phyloP scores from a whole-genome alignment of 2,797 vertebrate species.

The Leptoclinus maculatus region DNA sequence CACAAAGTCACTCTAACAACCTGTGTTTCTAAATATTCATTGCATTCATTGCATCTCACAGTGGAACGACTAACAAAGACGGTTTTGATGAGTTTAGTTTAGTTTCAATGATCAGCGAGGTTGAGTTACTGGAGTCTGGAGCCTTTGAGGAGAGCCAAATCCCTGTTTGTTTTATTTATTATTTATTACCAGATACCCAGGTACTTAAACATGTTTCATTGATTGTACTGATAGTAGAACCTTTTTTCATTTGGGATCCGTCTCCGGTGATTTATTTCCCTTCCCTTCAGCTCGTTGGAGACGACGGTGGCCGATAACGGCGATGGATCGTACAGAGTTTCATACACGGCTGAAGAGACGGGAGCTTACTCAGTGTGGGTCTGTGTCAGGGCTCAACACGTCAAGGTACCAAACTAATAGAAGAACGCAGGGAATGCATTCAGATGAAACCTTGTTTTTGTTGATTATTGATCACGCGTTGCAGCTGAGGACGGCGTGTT shows the following conservation, averaged over 20 bases:
- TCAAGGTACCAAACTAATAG: slow-evolving; percentile 83
- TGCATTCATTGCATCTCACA: too few species aligned
- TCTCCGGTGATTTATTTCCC: neutral
- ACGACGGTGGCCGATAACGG: slow-evolving; percentile 85
- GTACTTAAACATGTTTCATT: neutral
- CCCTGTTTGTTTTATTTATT: too few species aligned
- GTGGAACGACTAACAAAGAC: too few species aligned
- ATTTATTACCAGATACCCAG: neutral
- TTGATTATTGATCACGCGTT: neutral
- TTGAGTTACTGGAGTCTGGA: too few species aligned
- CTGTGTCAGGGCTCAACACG: slow-evolving; percentile 88
- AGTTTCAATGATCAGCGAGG: too few species aligned
- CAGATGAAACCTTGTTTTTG: neutral
- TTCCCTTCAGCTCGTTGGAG: slow-evolving; percentile 79
- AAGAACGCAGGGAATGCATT: neutral
- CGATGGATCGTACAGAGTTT: slow-evolving; percentile 89
- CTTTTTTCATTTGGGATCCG: neutral
- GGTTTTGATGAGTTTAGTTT: too few species aligned
- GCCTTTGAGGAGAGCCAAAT: too few species aligned
- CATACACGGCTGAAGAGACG: slow-evolving; percentile 85
- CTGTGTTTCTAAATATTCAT: too few species aligned
- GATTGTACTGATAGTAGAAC: neutral
- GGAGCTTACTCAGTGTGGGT: slow-evolving; percentile 88
- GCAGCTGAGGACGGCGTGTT: neutral
- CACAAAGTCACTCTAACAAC: too few species aligned